Evolutionary conservation across 2,888 invertebrate genomes (phyloP).

Genomic region (Xylota sylvarum): DNA sequence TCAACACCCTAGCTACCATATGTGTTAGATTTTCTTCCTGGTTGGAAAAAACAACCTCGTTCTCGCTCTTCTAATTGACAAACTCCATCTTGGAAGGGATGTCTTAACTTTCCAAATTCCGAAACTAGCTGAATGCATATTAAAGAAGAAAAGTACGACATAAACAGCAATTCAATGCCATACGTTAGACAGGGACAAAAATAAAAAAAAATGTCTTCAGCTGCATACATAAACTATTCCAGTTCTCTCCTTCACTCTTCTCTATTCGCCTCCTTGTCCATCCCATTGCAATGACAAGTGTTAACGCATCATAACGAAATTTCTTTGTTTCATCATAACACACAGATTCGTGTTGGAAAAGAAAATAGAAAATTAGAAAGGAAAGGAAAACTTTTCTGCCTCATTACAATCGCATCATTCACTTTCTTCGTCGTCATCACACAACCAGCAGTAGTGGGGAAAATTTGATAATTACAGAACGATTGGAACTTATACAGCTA

Average conservation of each 20-base stretch:
- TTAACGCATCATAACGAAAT: conserved; percentile 66
- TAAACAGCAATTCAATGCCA: conserved; percentile 44
- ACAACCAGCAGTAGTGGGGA: conserved; percentile 16
- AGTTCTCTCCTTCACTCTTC: conserved; percentile 35
- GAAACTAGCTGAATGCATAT: conserved; percentile 43
- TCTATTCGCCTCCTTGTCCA: conserved; percentile 41
- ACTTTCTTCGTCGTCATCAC: conserved; percentile 71
- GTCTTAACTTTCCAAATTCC: not conserved
- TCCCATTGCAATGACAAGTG: conserved; percentile 64
- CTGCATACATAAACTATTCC: conserved; percentile 49
- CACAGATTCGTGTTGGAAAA: conserved; percentile 61
- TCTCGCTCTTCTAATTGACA: conserved; percentile 34
- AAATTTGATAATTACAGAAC: conserved; percentile 63
- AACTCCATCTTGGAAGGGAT: conserved; percentile 44
- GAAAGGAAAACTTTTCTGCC: conserved; percentile 55
- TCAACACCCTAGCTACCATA: conserved; percentile 44
- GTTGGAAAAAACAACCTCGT: not conserved
- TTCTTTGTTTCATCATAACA: conserved; percentile 75
- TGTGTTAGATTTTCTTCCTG: conserved; percentile 6
- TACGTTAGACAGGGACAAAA: conserved; percentile 22
- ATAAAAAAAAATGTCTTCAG: conserved; percentile 1
- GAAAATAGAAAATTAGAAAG: conserved; percentile 68
- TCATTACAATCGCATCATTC: conserved; percentile 43
- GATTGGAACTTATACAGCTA: conserved; percentile 35
- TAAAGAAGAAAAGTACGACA: conserved; percentile 31